phyloP scores from a whole-genome alignment of 2,797 vertebrate genomes.

The Siniperca obscura region DNA sequence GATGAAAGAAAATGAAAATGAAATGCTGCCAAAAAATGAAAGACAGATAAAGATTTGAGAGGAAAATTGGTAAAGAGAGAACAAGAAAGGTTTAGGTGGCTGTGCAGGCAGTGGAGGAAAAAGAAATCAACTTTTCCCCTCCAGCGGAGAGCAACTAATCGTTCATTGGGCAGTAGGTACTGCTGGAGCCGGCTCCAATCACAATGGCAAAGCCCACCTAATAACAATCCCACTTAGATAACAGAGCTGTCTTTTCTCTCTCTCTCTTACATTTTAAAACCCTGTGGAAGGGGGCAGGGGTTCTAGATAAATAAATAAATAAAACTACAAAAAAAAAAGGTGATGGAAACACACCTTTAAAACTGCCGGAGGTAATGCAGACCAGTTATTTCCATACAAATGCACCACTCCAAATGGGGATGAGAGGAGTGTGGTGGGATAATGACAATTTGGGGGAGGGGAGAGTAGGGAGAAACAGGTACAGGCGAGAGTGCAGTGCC shows the following conservation, averaged over 20 bases:
- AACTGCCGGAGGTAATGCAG: conserved; percentile 75
- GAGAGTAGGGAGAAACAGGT: conserved; percentile 41
- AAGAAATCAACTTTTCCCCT: conserved; percentile 83
- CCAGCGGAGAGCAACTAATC: conserved; percentile 84
- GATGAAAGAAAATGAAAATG: conserved; percentile 61
- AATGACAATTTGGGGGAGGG: conserved; percentile 56
- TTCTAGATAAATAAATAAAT: conserved; percentile 66
- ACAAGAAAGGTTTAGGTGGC: conserved; percentile 74
- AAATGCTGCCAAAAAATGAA: conserved; percentile 57
- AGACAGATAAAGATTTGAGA: conserved; percentile 71
- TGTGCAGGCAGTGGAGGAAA: conserved; percentile 71
- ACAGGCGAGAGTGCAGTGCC: conserved; percentile 45
- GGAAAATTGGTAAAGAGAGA: conserved; percentile 75
- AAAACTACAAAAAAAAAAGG: conserved; percentile 58
- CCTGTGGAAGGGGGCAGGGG: conserved; percentile 47
- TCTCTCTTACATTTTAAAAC: conserved; percentile 64
- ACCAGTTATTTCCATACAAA: conserved; percentile 82
- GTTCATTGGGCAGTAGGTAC: conserved; percentile 79
- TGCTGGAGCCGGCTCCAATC: conserved; percentile 74
- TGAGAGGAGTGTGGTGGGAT: conserved; percentile 63
- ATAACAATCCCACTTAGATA: conserved; percentile 83
- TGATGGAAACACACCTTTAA: conserved; percentile 74
- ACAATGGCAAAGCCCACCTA: conserved; percentile 73
- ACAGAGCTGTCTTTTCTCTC: conserved; percentile 55
- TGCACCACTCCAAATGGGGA: conserved; percentile 70